Evolutionary conservation across 2,797 vertebrate genomes (phyloP).

Genomic region (Leucoraja ocellata): DNA sequence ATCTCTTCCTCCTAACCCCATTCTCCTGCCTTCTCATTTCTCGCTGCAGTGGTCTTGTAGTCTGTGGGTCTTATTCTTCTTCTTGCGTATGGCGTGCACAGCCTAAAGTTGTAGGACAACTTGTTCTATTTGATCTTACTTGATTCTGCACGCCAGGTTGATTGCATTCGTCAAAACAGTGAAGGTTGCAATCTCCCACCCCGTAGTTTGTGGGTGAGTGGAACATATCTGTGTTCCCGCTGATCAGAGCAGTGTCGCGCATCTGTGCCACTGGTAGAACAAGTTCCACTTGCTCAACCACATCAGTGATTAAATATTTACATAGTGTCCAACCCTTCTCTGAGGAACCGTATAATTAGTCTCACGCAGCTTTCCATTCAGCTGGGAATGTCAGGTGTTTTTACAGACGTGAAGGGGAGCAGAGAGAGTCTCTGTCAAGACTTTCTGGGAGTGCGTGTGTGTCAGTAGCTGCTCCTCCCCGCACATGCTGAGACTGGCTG

Average conservation of each 20-base stretch:
- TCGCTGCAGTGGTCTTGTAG: no score
- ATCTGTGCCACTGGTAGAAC: not conserved
- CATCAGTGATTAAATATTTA: constrained; percentile 31
- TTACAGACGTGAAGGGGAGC: constrained; percentile 11
- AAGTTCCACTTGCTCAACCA: not conserved
- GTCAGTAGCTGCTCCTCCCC: not conserved
- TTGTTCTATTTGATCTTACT: no score
- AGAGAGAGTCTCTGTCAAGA: not conserved
- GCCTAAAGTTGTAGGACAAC: no score
- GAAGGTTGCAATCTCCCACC: no score
- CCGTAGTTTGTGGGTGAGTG: not conserved
- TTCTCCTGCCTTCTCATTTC: no score
- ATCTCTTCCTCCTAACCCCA: no score
- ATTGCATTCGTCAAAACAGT: no score
- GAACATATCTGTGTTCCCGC: not conserved
- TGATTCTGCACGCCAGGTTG: no score
- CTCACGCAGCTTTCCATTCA: constrained; percentile 26
- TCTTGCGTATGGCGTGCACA: no score
- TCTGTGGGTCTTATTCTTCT: no score
- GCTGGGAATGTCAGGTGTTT: constrained; percentile 23
- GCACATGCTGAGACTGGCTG: constrained; percentile 3
- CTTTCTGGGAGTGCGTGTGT: not conserved
- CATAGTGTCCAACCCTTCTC: constrained; percentile 2
- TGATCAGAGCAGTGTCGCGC: not conserved
- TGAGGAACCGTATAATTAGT: constrained; percentile 1